Percentiles rank a stretch among this genome's conserved stretches.
Evolutionary conservation across 1,140 invertebrate genomes (phyloP).

Genomic region (Lepidurus arcticus): DNA sequence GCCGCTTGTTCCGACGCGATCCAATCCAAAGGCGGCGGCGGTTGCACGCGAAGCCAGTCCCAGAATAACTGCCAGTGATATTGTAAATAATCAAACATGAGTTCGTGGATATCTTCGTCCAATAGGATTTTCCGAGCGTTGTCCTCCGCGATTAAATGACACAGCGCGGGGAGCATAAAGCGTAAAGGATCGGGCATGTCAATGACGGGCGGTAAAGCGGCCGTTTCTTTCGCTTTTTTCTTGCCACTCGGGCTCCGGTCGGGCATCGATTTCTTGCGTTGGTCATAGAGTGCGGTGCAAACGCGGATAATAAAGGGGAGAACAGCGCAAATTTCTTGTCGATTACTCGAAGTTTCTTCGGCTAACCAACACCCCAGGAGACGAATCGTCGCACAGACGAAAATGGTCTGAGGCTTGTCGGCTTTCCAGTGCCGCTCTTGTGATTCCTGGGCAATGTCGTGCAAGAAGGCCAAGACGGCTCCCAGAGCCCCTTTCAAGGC

Average conservation of each 20-base stretch:
- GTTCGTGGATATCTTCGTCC: conserved; percentile 57
- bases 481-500: conserved; percentile 84
- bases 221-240: conserved; percentile 34
- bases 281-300: conserved; percentile 27
- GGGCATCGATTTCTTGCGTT: conserved; percentile 29
- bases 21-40: conserved; percentile 32
- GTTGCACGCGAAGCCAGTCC: conserved; percentile 36
- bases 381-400: conserved; percentile 73
- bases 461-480: conserved; percentile 47
- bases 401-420: conserved; percentile 40
- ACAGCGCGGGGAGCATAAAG: conserved; percentile 76
- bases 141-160: conserved; percentile 85
- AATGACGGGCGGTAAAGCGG: conserved; percentile 52
- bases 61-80: conserved; percentile 81
- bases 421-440: conserved; percentile 27
- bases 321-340: conserved; percentile 69
- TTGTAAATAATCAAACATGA: conserved; percentile 68
- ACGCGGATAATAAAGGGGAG: conserved; percentile 66
- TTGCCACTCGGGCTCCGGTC: conserved; percentile 21
- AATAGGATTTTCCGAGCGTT: conserved; percentile 73
- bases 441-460: conserved; percentile 32
- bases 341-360: conserved; percentile 84
- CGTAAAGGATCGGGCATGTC: conserved; percentile 60
- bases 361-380: conserved; percentile 81
- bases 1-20: conserved; percentile 22